Conservation (phyloP, 2,888 invertebrate species). For the Drosophila siamana region DNA sequence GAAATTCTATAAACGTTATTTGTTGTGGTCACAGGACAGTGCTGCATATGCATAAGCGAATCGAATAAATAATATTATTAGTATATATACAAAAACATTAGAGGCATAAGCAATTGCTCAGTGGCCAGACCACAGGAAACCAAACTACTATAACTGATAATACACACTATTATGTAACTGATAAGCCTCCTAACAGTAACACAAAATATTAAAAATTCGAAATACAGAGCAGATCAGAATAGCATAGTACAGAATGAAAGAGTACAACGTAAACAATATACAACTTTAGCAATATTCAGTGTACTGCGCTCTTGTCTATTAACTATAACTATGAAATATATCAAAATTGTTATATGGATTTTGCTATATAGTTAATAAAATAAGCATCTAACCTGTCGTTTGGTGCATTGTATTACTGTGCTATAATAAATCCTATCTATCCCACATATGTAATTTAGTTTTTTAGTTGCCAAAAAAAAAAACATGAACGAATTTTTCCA, state of each 20-base stretch:
- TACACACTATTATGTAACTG: constrained; percentile 26
- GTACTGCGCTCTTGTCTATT: constrained; percentile 14
- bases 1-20: constrained; percentile 57
- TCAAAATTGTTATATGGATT: constrained; percentile 33
- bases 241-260: constrained; percentile 1
- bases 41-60: constrained; percentile 43
- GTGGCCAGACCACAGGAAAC: constrained; percentile 50
- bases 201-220: constrained; percentile 35
- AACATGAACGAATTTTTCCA: constrained; percentile 29
- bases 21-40: constrained; percentile 39
- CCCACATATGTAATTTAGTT: constrained; percentile 35
- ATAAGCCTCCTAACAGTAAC: constrained; percentile 36
- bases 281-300: constrained; percentile 17
- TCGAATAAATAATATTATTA: constrained; percentile 53
- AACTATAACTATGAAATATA: constrained; percentile 8
- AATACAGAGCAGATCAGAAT: constrained; percentile 11
- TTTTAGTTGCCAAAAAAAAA: constrained; percentile 35
- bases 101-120: constrained; percentile 58
- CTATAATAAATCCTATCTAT: constrained; percentile 32
- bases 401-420: constrained; percentile 36
- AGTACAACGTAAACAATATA: constrained; percentile 17
- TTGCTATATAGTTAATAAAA: constrained; percentile 25
- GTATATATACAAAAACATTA: constrained; percentile 20
- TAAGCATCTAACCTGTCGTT: constrained; percentile 11
- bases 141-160: constrained; percentile 40